Percentiles rank a stretch among this genome's conserved stretches.
These are phyloP conservation scores for Rhea americana DNA, from an alignment of 2,113 vertebrate genomes.

Conservation along the genomic window DNA sequence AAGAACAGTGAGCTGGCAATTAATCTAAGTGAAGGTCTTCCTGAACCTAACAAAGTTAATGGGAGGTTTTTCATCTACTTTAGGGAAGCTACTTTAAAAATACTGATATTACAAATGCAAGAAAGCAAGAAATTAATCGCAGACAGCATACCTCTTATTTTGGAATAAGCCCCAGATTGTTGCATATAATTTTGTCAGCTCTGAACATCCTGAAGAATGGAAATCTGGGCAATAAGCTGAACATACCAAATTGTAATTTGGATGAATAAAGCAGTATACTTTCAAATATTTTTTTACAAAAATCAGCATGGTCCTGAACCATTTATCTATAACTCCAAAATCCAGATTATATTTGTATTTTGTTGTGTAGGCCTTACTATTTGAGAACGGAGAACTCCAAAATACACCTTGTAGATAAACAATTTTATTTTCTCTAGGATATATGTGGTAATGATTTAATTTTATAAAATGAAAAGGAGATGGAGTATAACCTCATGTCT, in stretches of 20 bases:
- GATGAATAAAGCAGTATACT: accelerated
- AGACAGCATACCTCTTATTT: background rate
- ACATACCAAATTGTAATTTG: background rate
- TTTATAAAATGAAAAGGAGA: background rate
- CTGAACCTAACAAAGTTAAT: background rate
- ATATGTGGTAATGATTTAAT: background rate
- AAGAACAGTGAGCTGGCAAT: background rate
- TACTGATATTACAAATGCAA: background rate
- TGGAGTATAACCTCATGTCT: background rate
- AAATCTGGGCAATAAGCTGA: background rate
- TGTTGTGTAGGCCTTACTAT: accelerated
- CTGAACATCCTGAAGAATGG: background rate
- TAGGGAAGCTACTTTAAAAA: background rate
- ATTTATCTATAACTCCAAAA: background rate
- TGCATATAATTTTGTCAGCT: background rate
- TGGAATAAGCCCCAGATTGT: background rate
- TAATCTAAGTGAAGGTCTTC: background rate
- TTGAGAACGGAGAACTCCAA: background rate
- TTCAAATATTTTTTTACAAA: background rate
- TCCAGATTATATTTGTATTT: background rate
- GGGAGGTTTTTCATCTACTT: background rate
- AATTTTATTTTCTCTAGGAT: background rate
- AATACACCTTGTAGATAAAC: background rate
- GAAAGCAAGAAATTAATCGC: background rate
- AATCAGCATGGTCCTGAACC: background rate